Evolutionary conservation across 2,888 invertebrate genomes (phyloP), one percentile per base, ranked within the genome.

Genomic region (Entomobrya proxima): DNA sequence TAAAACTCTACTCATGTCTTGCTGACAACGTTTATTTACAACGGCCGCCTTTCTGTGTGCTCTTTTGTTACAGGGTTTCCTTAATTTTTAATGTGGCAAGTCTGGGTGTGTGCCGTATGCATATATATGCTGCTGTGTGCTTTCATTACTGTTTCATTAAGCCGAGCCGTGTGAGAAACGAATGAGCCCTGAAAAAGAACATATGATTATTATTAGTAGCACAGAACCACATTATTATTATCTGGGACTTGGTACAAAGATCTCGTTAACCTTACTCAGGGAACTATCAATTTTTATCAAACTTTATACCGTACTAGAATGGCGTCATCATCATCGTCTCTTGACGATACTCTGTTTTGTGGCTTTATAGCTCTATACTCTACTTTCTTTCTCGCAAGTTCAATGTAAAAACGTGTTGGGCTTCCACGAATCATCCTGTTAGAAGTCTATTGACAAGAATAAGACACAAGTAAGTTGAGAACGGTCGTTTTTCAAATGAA

Each of bases 11-110:
- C 50, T n/a, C n/a, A 32, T 18, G 15, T 55, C 50, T 40, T 35
- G 47, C 67, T 79, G 78, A 64, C 47, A 79, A 47, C 30, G 50
- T 64, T 79, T 79, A 79, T 79, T 79, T 79, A 67, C 67, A 67
- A 79, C 47, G 18, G 64, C 35, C 67, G 67, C 44, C 21, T n/a
- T 18, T 24, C 21, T 52, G 50, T 61, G 35, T 69, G 40, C 40
- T 69, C 40, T 69, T 61, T 61, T 61, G 61, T n/a, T 61, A 9
- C n/a, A n/a, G 15, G 61, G n/a, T n/a, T 32, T 61, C n/a, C 61
- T 21, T 32, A 32, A 32, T 61, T 32, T 5, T 32, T 61, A 61
- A 61, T 61, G 61, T n/a, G n/a, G n/a, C n/a, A n/a, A n/a, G n/a
- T n/a, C n/a, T n/a, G n/a, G n/a, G n/a, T n/a, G n/a, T n/a, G n/a